A percentile compares a stretch with the other conserved stretches of the same genome.
Evolutionary conservation across 2,888 invertebrate species (phyloP).

Genomic region (Urechis unicinctus): DNA sequence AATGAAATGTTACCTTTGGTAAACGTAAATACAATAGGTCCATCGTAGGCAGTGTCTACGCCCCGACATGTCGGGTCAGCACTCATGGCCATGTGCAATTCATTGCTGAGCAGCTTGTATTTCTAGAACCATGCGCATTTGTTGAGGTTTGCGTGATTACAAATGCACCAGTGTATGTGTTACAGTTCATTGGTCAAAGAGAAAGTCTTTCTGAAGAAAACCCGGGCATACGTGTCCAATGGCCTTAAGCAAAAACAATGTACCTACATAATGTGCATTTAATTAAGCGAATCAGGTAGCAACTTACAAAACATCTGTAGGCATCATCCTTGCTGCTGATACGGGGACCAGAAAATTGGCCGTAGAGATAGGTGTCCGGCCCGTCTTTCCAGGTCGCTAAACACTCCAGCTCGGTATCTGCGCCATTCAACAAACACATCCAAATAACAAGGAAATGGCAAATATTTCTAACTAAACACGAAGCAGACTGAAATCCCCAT

Average conservation of each 20-base stretch:
- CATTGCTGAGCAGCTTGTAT: constrained; percentile 38
- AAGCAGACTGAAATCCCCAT: no score
- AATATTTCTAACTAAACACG: no score
- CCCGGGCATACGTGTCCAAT: no score
- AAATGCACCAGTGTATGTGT: no score
- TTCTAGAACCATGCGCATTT: constrained; percentile 28
- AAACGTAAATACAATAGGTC: constrained; percentile 75
- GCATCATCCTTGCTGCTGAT: constrained; percentile 80
- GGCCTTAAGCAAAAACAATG: neutral
- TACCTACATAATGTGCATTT: neutral
- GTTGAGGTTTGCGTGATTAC: no score
- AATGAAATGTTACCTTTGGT: constrained; percentile 60
- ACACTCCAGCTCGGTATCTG: constrained; percentile 32
- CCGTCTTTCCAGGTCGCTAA: constrained; percentile 39
- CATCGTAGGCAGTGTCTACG: constrained; percentile 77
- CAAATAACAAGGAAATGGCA: no score
- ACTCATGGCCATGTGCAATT: constrained; percentile 49
- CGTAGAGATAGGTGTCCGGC: constrained; percentile 37
- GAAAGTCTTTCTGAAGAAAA: no score
- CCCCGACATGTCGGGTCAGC: constrained; percentile 47
- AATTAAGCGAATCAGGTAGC: no score
- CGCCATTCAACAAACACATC: neutral
- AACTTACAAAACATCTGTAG: constrained; percentile 81
- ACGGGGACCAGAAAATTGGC: constrained; percentile 33
- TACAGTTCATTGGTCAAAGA: no score